These are phyloP conservation scores for Caenorhabditis angaria DNA, from an alignment of 2,888 invertebrate species.

Conservation along the genomic window DNA sequence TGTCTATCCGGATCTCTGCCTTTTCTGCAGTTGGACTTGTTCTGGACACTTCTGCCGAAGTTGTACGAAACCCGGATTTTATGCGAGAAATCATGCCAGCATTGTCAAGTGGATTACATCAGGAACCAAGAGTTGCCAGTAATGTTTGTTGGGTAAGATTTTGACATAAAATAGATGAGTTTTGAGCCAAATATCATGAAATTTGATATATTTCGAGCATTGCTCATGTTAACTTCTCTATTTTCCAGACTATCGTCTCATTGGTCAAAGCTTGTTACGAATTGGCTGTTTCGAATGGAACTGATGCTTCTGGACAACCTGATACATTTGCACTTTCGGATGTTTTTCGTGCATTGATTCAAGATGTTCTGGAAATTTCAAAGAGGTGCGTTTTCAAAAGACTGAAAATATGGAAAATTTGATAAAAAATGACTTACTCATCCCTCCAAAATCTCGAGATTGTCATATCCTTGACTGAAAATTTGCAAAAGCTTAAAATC, in stretches of 20 bases:
- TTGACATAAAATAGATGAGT: neutral
- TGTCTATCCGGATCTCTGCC: constrained; percentile 87
- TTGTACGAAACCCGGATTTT: constrained; percentile 59
- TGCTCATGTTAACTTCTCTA: too few relatives aligned
- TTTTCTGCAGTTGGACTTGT: constrained; percentile 98
- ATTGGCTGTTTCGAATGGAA: constrained; percentile 81
- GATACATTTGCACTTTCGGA: constrained; percentile 91
- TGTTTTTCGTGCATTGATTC: constrained; percentile 91
- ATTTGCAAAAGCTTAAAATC: too few relatives aligned
- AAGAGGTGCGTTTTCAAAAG: constrained; percentile 78
- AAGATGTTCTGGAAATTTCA: constrained; percentile 89
- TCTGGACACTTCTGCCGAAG: constrained; percentile 80
- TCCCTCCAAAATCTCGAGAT: too few relatives aligned
- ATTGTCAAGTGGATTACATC: constrained; percentile 81
- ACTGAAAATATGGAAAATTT: too few relatives aligned
- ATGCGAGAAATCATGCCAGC: constrained; percentile 76
- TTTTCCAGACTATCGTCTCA: too few relatives aligned
- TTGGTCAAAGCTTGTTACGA: too few relatives aligned
- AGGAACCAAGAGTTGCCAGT: constrained; percentile 94
- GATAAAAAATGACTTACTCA: too few relatives aligned
- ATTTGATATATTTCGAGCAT: too few relatives aligned
- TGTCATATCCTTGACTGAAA: too few relatives aligned
- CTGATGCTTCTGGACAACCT: constrained; percentile 76
- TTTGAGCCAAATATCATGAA: too few relatives aligned
- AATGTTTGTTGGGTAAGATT: constrained; percentile 92